These are phyloP conservation scores for Beroe forskalii DNA, from an alignment of 37 sponge, comb jelly and placozoan genomes.

Conservation along the genomic window DNA sequence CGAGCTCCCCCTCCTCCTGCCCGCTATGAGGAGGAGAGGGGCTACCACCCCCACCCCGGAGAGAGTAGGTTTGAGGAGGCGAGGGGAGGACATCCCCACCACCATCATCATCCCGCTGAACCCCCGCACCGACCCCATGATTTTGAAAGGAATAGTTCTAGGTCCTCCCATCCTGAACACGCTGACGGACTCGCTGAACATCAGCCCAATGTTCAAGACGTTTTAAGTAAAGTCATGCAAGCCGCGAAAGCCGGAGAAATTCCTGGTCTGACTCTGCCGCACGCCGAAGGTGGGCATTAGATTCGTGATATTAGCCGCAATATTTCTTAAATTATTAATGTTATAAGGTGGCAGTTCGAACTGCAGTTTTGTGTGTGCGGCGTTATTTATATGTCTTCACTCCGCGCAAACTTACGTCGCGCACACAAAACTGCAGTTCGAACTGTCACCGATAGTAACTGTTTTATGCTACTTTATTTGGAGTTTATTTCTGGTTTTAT, in stretches of 20 bases:
- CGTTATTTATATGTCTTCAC: too few species aligned
- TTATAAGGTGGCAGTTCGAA: too few species aligned
- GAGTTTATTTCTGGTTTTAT: too few species aligned
- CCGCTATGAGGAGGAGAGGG: neutral
- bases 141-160: neutral
- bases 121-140: neutral
- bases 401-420: too few species aligned
- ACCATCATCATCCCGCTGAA: neutral
- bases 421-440: too few species aligned
- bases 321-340: too few species aligned
- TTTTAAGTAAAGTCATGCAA: slow-evolving; percentile 59
- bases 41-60: neutral
- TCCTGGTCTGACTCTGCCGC: slow-evolving; percentile 7
- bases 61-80: neutral
- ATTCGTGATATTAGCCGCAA: too few species aligned
- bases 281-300: slow-evolving; percentile 29
- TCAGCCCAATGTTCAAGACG: slow-evolving; percentile 44
- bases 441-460: too few species aligned
- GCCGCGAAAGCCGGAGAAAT: slow-evolving; percentile 51
- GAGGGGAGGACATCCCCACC: neutral
- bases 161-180: neutral
- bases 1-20: neutral
- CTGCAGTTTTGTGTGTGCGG: too few species aligned
- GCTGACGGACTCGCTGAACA: neutral
- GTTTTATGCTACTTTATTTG: too few species aligned